A percentile compares a stretch with the other conserved stretches of the same genome.
phyloP scores from a whole-genome alignment of 2,113 vertebrate genomes.

The Corapipo altera region DNA sequence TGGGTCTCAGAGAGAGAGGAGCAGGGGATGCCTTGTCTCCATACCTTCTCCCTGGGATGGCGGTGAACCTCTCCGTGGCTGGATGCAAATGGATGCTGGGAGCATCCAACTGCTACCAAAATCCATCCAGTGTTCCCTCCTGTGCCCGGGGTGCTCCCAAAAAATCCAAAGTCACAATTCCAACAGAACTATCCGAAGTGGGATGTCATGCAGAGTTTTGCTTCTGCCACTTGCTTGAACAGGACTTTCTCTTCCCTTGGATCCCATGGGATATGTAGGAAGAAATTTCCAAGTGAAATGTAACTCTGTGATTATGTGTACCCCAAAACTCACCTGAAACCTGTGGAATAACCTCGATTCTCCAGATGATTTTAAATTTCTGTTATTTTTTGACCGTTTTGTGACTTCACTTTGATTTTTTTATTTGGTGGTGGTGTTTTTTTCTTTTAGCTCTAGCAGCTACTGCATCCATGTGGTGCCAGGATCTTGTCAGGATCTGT shows the following conservation, averaged over 20 bases:
- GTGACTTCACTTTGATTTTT: not conserved
- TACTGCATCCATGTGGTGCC: not conserved
- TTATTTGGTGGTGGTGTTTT: not conserved
- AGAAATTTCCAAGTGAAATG: not conserved
- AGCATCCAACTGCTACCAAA: not conserved
- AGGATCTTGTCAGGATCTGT: not conserved
- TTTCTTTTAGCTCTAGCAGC: not conserved
- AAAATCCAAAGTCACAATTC: not conserved
- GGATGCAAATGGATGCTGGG: not conserved
- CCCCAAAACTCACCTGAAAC: not conserved
- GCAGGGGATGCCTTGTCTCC: not conserved
- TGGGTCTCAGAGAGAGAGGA: rapidly evolving
- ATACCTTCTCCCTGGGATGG: not conserved
- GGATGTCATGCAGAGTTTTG: not conserved
- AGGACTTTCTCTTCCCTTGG: not conserved
- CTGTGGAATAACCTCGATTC: not conserved
- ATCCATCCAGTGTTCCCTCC: not conserved
- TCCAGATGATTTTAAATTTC: not conserved
- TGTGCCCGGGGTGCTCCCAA: not conserved
- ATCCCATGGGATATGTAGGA: not conserved
- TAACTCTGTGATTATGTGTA: not conserved
- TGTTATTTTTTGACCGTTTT: not conserved
- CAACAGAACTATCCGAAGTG: not conserved
- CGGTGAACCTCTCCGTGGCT: not conserved
- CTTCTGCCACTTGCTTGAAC: not conserved